phyloP scores from a whole-genome alignment of 1,140 invertebrate genomes.

The Pentalonia nigronervosa region DNA sequence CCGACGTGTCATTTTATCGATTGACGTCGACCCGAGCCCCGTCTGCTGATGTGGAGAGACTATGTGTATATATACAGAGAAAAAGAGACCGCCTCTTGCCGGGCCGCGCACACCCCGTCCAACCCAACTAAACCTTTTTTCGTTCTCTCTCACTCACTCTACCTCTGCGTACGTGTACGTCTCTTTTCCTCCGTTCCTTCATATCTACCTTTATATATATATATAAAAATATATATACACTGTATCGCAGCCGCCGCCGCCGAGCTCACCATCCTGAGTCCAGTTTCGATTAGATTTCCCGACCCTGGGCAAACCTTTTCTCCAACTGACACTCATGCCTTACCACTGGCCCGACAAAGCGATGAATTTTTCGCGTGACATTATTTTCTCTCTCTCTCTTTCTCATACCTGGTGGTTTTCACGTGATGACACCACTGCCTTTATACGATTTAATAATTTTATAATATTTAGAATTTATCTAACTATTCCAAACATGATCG shows the following conservation, averaged over 20 bases:
- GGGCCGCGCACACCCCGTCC: not conserved
- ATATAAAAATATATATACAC: not conserved
- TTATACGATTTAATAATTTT: not conserved
- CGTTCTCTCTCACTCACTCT: not conserved
- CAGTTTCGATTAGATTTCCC: constrained; percentile 30
- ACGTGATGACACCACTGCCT: not conserved
- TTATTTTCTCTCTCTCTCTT: not conserved
- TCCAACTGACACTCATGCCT: not conserved
- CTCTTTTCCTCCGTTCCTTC: not conserved
- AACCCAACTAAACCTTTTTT: not conserved
- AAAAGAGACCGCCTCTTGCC: not conserved
- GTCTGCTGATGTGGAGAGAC: not conserved
- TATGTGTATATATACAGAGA: not conserved
- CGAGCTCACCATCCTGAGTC: not conserved
- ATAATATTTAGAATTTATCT: not conserved
- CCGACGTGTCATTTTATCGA: constrained; percentile 33
- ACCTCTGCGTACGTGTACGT: not conserved
- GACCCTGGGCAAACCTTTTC: not conserved
- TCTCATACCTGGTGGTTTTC: not conserved
- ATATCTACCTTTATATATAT: too few species aligned
- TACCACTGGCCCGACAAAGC: not conserved
- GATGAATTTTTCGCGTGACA: not conserved
- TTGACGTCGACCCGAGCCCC: not conserved
- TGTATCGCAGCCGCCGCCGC: not conserved
- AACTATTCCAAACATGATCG: not conserved